These are phyloP conservation scores for Ceratosolen fusciceps DNA, from an alignment of 1,140 invertebrate genomes.

Conservation along the genomic window DNA sequence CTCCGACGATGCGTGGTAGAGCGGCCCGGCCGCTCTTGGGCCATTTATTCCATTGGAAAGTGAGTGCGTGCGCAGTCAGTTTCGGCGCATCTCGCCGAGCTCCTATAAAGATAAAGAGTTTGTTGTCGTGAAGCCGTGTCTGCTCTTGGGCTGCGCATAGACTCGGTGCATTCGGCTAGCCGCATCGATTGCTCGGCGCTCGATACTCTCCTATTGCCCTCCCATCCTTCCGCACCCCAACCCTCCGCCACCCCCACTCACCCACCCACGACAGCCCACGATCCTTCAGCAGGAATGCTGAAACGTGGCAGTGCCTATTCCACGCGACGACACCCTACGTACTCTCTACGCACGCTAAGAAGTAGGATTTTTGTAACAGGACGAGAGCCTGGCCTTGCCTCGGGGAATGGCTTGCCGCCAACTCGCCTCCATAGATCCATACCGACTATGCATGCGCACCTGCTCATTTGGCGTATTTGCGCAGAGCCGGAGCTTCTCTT, in stretches of 20 bases:
- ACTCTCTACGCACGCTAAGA: constrained; percentile 20
- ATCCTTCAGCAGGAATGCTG: no score
- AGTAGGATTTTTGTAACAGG: constrained; percentile 35
- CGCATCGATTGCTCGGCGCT: background rate
- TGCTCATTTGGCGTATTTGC: no score
- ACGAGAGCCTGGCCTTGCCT: background rate
- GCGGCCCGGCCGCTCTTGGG: no score
- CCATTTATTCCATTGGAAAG: no score
- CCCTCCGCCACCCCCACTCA: no score
- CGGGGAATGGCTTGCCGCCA: constrained; percentile 31
- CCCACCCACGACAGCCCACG: no score
- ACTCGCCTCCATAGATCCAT: background rate
- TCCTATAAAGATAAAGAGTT: constrained; percentile 27
- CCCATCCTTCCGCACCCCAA: no score
- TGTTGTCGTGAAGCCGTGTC: background rate
- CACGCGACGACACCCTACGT: no score
- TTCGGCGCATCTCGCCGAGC: constrained; percentile 16
- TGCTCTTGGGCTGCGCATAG: background rate
- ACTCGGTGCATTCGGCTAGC: background rate
- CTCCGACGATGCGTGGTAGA: no score
- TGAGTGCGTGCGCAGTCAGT: constrained; percentile 24
- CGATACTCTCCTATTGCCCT: constrained; percentile 30
- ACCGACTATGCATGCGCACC: background rate
- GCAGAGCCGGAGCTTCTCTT: background rate
- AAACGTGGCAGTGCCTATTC: constrained; percentile 8